These are phyloP conservation scores for Troglohyphantes excavatus DNA, from an alignment of 2,888 invertebrate genomes.

Conservation along the genomic window DNA sequence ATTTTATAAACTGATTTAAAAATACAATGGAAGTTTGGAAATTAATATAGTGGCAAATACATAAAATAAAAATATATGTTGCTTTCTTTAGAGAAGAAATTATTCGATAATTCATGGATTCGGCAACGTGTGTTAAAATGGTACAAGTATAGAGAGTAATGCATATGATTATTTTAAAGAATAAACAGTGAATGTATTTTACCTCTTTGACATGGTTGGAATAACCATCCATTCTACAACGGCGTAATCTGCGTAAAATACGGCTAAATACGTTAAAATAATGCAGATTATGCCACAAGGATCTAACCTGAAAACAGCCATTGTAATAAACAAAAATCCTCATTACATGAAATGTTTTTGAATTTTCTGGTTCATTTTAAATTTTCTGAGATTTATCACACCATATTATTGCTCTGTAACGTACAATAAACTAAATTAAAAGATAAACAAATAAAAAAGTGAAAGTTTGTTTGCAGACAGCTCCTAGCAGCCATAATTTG, in stretches of 20 bases:
- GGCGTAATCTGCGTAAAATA: conserved; percentile 94
- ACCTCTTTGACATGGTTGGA: conserved; percentile 91
- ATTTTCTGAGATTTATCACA: not conserved
- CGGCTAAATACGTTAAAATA: conserved; percentile 89
- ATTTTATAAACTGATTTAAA: no score
- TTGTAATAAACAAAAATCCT: not conserved
- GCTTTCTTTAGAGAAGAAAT: no score
- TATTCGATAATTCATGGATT: no score
- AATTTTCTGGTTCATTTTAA: not conserved
- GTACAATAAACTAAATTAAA: not conserved
- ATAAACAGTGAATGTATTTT: conserved; percentile 80
- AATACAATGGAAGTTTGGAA: no score
- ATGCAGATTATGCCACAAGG: conserved; percentile 91
- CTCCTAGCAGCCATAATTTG: conserved; percentile 20
- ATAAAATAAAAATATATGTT: no score
- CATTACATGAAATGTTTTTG: not conserved
- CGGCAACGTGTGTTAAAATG: no score
- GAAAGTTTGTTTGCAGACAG: conserved; percentile 47
- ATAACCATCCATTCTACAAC: conserved; percentile 89
- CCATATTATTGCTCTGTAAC: not conserved
- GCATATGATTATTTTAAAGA: no score
- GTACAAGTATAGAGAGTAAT: no score
- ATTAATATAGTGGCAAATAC: no score
- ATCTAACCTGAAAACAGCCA: conserved; percentile 80
- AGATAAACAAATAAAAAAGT: conserved; percentile 35